These are phyloP conservation scores for Sphaerophoria rueppellii DNA, from an alignment of 2,888 invertebrate species.

Conservation along the genomic window DNA sequence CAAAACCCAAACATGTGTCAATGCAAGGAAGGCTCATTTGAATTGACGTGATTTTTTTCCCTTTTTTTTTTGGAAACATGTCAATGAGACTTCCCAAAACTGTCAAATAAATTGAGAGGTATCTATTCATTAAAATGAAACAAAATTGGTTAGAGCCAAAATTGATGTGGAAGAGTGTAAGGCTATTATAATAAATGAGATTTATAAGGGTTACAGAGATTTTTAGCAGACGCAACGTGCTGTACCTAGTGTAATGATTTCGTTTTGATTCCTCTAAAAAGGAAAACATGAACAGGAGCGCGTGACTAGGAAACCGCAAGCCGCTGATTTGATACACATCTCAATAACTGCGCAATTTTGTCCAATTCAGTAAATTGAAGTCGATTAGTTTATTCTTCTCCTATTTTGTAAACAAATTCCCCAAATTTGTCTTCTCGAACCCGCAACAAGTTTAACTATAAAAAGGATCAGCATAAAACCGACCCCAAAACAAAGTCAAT, in stretches of 20 bases:
- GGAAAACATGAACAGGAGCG: constrained; percentile 18
- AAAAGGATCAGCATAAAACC: too few species aligned
- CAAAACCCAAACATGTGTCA: constrained; percentile 46
- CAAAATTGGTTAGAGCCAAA: constrained; percentile 3
- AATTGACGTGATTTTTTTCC: constrained; percentile 4
- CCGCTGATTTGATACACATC: constrained; percentile 44
- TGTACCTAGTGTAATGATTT: too few species aligned
- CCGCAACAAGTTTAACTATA: constrained; percentile 49
- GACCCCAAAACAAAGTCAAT: neutral
- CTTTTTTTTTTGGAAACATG: constrained; percentile 25
- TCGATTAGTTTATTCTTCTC: neutral
- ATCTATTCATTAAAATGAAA: constrained; percentile 19
- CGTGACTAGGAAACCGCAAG: constrained; percentile 22
- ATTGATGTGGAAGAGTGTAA: neutral
- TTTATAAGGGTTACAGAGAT: neutral
- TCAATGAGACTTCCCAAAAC: constrained; percentile 29
- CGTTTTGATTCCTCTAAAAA: constrained; percentile 10
- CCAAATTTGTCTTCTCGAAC: neutral
- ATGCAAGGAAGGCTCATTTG: constrained; percentile 45
- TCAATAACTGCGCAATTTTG: constrained; percentile 47
- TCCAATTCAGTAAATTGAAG: constrained; percentile 43
- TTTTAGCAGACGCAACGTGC: neutral
- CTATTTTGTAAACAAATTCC: constrained; percentile 35
- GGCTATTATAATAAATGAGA: constrained; percentile 10
- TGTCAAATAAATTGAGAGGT: constrained; percentile 38